Evolutionary conservation across 2,113 vertebrate genomes (phyloP).

Genomic region (Bos taurus): DNA sequence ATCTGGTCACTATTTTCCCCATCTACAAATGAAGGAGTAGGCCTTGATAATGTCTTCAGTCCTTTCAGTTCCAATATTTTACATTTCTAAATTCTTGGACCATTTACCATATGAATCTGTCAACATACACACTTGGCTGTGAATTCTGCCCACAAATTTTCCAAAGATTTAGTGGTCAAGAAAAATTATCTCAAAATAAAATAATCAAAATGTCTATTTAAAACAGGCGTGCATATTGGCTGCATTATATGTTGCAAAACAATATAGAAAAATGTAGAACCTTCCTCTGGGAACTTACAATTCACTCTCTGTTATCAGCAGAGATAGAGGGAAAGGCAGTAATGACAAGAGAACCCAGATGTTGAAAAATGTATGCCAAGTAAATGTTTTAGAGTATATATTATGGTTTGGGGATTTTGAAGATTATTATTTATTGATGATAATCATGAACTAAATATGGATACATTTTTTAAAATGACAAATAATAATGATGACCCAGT

Average conservation of each 20-base stretch:
- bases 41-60: background rate
- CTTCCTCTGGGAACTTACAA: background rate
- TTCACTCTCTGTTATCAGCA: conserved; percentile 36
- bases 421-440: conserved; percentile 38
- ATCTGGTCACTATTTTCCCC: background rate
- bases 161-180: conserved; percentile 15
- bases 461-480: background rate
- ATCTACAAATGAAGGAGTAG: background rate
- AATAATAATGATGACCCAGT: background rate
- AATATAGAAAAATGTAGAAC: background rate
- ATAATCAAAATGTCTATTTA: background rate
- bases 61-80: background rate
- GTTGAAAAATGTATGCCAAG: conserved; percentile 1
- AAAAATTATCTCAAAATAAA: conserved; percentile 46
- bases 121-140: background rate
- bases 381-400: background rate
- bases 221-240: background rate
- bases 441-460: conserved; percentile 20
- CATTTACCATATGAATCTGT: conserved; percentile 20
- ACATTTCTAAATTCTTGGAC: conserved; percentile 33
- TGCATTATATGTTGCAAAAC: background rate
- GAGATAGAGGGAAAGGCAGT: conserved; percentile 6
- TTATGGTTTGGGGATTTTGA: conserved; percentile 1
- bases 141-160: conserved; percentile 40
- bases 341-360: conserved; percentile 39